Percentiles rank a stretch among this genome's conserved stretches.
Conservation (phyloP, 2,797 vertebrate species). For the Pseudochirops cupreus region DNA sequence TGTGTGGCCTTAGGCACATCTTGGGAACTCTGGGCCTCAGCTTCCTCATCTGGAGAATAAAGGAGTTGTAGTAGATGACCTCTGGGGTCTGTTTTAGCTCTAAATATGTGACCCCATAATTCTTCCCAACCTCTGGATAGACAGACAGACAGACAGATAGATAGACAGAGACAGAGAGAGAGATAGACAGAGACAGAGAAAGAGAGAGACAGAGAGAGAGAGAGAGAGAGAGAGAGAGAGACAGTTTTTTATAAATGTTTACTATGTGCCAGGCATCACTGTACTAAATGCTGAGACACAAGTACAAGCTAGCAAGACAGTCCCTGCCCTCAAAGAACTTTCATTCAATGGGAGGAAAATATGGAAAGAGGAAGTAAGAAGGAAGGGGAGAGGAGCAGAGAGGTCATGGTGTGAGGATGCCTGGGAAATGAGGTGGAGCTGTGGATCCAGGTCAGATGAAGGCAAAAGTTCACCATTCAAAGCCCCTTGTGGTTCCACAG, state of each 20-base stretch:
- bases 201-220: too few relatives aligned
- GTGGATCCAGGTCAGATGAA: neutral
- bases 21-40: neutral
- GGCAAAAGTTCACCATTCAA: neutral
- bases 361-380: too few relatives aligned
- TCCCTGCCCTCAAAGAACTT: neutral
- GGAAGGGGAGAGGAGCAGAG: neutral
- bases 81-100: neutral
- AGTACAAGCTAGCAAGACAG: neutral
- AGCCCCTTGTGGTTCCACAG: neutral
- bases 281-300: neutral
- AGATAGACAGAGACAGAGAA: too few relatives aligned
- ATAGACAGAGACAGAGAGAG: too few relatives aligned
- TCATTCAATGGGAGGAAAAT: neutral
- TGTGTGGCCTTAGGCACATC: neutral
- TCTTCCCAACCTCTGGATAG: neutral
- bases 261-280: neutral
- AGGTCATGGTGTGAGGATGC: neutral
- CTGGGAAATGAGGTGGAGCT: neutral
- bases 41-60: neutral
- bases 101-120: neutral
- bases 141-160: too few relatives aligned
- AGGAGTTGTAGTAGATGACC: neutral
- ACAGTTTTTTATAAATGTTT: neutral
- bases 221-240: neutral